Base-by-base conservation (phyloP, 1,140 invertebrate species). In the Drosophila azteca region DNA sequence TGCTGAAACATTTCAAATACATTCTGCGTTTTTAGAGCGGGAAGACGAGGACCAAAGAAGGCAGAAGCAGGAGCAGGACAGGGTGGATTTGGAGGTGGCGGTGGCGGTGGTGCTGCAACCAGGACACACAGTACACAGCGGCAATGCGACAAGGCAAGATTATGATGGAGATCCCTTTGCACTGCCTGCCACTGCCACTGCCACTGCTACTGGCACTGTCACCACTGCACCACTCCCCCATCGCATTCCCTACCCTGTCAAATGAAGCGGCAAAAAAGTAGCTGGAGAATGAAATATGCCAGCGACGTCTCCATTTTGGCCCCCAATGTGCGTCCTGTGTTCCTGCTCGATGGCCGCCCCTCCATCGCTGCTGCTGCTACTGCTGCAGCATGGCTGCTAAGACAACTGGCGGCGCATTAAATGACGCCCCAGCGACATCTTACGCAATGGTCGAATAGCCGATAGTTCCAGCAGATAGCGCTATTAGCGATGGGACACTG, bases 201-300 rank as follows among this genome's bases (percentile, higher is more conserved):
- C 17, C 24, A 26, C 24, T 24, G 24, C 24, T 3, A 24, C 24
- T 26, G 24, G 17, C 17, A 20, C 17, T 20, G 17, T 20, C 24
- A 26, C 24, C 24, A 26, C 24, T 26, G 4, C 22, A 2, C 22
- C 22, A 24, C 22, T 24, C 22, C 65, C 50, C 63, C 44, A 43
- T 24, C 29, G 48, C 52, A 43, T 45, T 57, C 77, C 35, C 66
- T 80, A 87, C 77, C 35, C 66, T 83, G 87, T 90, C 87, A 90
- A 90, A 90, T 90, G 87, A 90, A 90, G 87, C 87, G 82, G 87
- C 87, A 87, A 90, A 90, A 90, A 88, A 90, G 77, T 75, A 78
- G 80, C 82, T 77, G 66, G 79, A 81, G 88, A 82, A 90, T 90
- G 83, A 90, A 90, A 89, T 89, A 89, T 85, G 85, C 79, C 79